A percentile compares a stretch with the other conserved stretches of the same genome.
These are phyloP conservation scores for Patiria pectinifera DNA, from an alignment of 53 echinoderm and acorn worm species.

Conservation along the genomic window DNA sequence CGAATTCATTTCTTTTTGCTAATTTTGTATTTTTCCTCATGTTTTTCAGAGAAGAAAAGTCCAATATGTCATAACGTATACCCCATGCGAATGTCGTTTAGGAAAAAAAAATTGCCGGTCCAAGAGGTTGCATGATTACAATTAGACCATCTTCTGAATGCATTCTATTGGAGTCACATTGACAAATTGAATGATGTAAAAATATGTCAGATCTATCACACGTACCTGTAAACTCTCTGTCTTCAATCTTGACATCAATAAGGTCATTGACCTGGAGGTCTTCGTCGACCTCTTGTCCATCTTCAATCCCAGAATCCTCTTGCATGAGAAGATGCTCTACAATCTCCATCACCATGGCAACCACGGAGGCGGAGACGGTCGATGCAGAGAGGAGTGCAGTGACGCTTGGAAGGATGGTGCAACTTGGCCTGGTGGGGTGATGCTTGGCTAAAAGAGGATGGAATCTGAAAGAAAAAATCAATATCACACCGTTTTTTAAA, in stretches of 20 bases:
- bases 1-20: too few relatives aligned
- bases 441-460: conserved; percentile 79
- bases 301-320: conserved; percentile 64
- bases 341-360: conserved; percentile 90
- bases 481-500: too few relatives aligned
- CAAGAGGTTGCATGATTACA: too few relatives aligned
- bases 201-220: not conserved
- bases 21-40: too few relatives aligned
- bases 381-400: conserved; percentile 76
- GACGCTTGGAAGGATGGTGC: conserved; percentile 63
- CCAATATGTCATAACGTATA: too few relatives aligned
- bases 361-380: conserved; percentile 64
- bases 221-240: conserved; percentile 27
- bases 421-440: conserved; percentile 54
- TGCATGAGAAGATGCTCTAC: conserved; percentile 78
- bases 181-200: too few relatives aligned
- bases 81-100: too few relatives aligned
- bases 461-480: conserved; percentile 45
- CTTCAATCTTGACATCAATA: conserved; percentile 31
- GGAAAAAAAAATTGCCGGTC: too few relatives aligned
- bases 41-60: too few relatives aligned
- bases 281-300: not conserved
- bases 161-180: too few relatives aligned
- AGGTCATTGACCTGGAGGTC: conserved; percentile 55
- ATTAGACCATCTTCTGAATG: too few relatives aligned